phyloP scores from a whole-genome alignment of 1,140 invertebrate species.

The Caenorhabditis elegans region DNA sequence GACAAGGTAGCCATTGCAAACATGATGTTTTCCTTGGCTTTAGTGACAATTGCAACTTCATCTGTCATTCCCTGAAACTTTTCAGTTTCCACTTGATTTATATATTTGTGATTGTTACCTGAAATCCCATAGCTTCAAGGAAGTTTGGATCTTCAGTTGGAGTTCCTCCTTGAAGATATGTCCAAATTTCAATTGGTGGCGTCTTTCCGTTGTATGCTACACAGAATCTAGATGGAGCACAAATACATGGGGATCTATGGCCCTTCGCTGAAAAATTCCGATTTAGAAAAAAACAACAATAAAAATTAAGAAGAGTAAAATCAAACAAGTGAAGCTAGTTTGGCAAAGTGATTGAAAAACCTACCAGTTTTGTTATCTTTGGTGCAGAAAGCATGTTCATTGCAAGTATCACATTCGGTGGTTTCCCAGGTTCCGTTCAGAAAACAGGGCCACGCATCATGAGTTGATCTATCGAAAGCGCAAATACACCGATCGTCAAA shows the following conservation, averaged over 20 bases:
- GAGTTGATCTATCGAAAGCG: slow-evolving; percentile 56
- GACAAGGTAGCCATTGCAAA: slow-evolving; percentile 59
- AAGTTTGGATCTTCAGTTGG: slow-evolving; percentile 52
- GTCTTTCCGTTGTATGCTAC: slow-evolving; percentile 43
- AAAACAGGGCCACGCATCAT: slow-evolving; percentile 61
- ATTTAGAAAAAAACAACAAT: no score
- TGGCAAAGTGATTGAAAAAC: no score
- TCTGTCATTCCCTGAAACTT: slow-evolving; percentile 59
- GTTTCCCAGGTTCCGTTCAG: slow-evolving; percentile 51
- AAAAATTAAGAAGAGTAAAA: no score
- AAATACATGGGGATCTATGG: slow-evolving; percentile 38
- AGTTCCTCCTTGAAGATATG: slow-evolving; percentile 38
- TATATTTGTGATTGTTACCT: slow-evolving; percentile 19
- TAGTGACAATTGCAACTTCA: slow-evolving; percentile 60
- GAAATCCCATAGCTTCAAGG: slow-evolving; percentile 57
- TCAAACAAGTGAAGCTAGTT: no score
- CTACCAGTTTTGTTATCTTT: slow-evolving; percentile 44
- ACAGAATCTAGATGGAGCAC: slow-evolving; percentile 42
- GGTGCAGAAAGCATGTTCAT: slow-evolving; percentile 54
- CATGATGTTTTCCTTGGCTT: slow-evolving; percentile 61
- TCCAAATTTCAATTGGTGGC: slow-evolving; percentile 51
- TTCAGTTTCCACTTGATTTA: not conserved
- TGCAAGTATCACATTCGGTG: slow-evolving; percentile 54
- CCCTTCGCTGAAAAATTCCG: slow-evolving; percentile 15
- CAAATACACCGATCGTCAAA: slow-evolving; percentile 50